A percentile compares a stretch with the other conserved stretches of the same genome.
Conservation (phyloP, 2,888 invertebrate species). For the Hypomecis punctinalis region DNA sequence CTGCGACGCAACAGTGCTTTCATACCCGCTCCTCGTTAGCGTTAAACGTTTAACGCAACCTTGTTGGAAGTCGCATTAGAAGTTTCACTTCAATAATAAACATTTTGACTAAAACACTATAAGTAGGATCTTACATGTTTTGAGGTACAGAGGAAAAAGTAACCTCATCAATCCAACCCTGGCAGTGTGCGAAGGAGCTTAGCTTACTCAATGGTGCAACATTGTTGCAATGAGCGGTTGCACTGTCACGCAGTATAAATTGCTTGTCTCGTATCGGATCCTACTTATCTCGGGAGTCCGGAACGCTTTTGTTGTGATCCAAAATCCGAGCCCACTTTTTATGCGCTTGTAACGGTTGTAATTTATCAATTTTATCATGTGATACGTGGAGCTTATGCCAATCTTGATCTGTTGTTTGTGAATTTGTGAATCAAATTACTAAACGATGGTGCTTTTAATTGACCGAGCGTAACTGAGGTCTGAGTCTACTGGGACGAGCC, state of each 20-base stretch:
- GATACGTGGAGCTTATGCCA: neutral
- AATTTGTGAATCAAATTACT: neutral
- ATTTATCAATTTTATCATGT: constrained; percentile 6
- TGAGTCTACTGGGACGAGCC: too few species aligned
- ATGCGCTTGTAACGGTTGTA: neutral
- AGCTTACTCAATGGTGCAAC: constrained; percentile 24
- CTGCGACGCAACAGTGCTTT: too few species aligned
- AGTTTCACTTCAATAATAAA: too few species aligned
- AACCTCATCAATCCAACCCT: neutral
- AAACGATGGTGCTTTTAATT: too few species aligned
- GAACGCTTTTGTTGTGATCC: constrained; percentile 23
- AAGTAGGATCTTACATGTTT: too few species aligned
- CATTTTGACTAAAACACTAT: too few species aligned
- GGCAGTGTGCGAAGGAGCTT: constrained; percentile 18
- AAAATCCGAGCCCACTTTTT: constrained; percentile 15
- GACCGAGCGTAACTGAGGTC: too few species aligned
- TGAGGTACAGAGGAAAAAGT: neutral
- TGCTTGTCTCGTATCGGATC: constrained; percentile 21
- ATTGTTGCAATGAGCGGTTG: constrained; percentile 28
- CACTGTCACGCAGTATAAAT: constrained; percentile 32
- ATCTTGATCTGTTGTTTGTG: neutral
- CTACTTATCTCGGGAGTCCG: constrained; percentile 24
- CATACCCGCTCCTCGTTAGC: too few species aligned
- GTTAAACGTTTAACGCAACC: too few species aligned
- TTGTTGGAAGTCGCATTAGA: too few species aligned